These are phyloP conservation scores for Etheostoma nigrum DNA, from an alignment of 2,797 vertebrate species.

Conservation along the genomic window DNA sequence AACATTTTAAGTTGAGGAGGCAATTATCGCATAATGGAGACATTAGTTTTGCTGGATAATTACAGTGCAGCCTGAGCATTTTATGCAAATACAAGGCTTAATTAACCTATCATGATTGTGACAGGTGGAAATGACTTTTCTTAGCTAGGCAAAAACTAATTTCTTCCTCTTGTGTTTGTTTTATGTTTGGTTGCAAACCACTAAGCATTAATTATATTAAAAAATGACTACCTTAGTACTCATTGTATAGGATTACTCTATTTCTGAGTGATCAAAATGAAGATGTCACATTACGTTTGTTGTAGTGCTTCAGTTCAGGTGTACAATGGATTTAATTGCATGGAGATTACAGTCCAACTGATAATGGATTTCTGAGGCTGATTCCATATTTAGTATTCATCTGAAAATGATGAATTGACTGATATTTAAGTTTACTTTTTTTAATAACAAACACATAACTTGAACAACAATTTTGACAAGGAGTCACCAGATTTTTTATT, in stretches of 20 bases:
- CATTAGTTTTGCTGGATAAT: slow-evolving; percentile 65
- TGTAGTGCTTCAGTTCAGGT: neutral
- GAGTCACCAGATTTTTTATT: too few species aligned
- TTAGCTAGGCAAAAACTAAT: slow-evolving; percentile 1
- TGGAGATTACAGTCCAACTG: neutral
- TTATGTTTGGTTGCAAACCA: slow-evolving; percentile 21
- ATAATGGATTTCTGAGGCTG: neutral
- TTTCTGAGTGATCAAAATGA: neutral
- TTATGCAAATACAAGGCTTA: slow-evolving; percentile 57
- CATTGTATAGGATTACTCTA: neutral
- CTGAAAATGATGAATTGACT: neutral
- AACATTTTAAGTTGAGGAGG: slow-evolving; percentile 43
- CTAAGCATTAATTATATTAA: neutral
- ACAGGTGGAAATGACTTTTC: slow-evolving; percentile 34
- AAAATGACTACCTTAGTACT: neutral
- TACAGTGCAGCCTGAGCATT: slow-evolving; percentile 57
- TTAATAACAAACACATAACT: neutral
- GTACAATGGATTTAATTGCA: neutral
- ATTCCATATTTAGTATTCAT: neutral
- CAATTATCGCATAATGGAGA: slow-evolving; percentile 70
- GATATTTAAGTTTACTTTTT: neutral
- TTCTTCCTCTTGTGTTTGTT: slow-evolving; percentile 3
- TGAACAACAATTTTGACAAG: neutral
- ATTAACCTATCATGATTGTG: slow-evolving; percentile 56
- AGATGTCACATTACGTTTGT: neutral